Evolutionary conservation across 2,888 invertebrate genomes (phyloP), one percentile per base, ranked within the genome.

Genomic region (Drosophila quinaria): DNA sequence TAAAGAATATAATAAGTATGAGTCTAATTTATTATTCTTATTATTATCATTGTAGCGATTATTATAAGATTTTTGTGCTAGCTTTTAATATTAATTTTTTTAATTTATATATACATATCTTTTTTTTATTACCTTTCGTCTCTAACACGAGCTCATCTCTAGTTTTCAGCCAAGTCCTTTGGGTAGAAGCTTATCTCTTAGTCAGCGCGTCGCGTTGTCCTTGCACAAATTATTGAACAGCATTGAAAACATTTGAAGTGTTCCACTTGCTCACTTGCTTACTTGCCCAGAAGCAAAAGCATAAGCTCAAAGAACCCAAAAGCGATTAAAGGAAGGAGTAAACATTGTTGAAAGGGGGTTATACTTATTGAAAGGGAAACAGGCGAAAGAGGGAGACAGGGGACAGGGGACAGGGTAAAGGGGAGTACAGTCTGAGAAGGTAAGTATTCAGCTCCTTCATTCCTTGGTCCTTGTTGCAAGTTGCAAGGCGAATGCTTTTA

Each of bases 201-300:
- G 75, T 74, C 80, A 79, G 79, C 67, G 61, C 67, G 47, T 60
- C 63, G 64, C 67, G 70, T 72, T 74, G 80, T 87, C 79, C 79
- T 78, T 84, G 70, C 70, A 64, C 74, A 81, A 82, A 85, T 90
- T 90, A 87, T 87, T 87, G 87, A 87, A 87, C 88, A 87, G 87
- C 90, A 87, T 87, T 87, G 86, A 87, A 90, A 89, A 89, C 87
- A 90, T 80, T 88, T 87, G 71, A 78, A 86, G 86, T 81, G 83
- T 67, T 17, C 50, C 63, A 65, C 60, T 75, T 51, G 69, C 66
- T 15, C 17, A 42, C 17, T 11, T 4, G 4, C 17, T 4, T 11
- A 41, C 17, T 17, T 19, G 11, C 19, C 3, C 54, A 29, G 15
- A 6, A 25, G 13, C 62, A 33, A 22, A 3, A 6, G 6, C 25